phyloP scores from a whole-genome alignment of 2,888 invertebrate species.

The Harmothoe impar region DNA sequence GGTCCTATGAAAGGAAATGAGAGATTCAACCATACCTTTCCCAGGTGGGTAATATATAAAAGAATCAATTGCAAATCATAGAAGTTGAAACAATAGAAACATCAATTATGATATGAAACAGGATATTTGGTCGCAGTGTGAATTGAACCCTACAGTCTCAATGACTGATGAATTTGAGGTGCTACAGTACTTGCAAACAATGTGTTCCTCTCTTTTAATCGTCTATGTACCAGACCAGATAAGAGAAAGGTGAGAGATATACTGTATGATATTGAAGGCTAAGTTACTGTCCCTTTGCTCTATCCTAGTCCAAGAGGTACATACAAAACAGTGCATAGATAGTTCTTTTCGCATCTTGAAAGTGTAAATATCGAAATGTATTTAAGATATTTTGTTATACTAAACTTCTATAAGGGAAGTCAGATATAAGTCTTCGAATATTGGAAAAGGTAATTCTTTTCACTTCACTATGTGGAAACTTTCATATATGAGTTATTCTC shows the following conservation, averaged over 20 bases:
- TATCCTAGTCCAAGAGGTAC: background rate
- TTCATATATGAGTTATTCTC: background rate
- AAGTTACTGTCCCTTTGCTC: background rate
- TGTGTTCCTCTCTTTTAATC: conserved; percentile 38
- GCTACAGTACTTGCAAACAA: conserved; percentile 35
- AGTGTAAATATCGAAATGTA: background rate
- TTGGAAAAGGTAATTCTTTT: background rate
- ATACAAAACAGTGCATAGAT: background rate
- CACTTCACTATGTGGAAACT: background rate
- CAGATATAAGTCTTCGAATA: background rate
- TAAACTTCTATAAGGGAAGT: background rate
- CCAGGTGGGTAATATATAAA: conserved; percentile 56
- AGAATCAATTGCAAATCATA: conserved; percentile 57
- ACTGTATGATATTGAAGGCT: background rate
- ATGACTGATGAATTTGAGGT: conserved; percentile 37
- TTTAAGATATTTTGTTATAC: background rate
- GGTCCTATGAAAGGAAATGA: conserved; percentile 53
- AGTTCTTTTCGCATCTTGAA: background rate
- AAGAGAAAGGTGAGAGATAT: background rate
- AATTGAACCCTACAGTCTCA: conserved; percentile 47
- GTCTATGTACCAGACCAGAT: conserved; percentile 23
- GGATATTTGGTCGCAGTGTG: conserved; percentile 50
- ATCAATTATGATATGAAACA: conserved; percentile 51
- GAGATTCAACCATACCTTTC: conserved; percentile 60
- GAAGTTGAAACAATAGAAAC: conserved; percentile 63